These are phyloP conservation scores for Meta bourneti DNA, from an alignment of 2,888 invertebrate species.

Conservation along the genomic window DNA sequence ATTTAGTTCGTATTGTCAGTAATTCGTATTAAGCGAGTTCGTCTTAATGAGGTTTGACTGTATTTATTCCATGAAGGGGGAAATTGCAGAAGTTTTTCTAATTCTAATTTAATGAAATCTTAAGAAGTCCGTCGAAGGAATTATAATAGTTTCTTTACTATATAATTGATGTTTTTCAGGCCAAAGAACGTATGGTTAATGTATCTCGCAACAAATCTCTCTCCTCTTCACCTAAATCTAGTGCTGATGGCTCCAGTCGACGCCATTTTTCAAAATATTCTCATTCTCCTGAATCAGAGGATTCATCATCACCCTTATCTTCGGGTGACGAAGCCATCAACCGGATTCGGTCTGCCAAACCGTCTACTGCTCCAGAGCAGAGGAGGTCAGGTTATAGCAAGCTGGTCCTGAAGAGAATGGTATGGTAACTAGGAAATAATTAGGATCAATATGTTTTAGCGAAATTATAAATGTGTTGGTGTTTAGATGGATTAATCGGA, in stretches of 20 bases:
- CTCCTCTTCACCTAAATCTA: neutral
- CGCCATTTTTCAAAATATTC: conserved; percentile 15
- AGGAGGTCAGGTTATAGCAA: neutral
- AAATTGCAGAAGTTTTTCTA: no score
- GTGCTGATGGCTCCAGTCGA: conserved; percentile 1
- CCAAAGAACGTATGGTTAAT: conserved; percentile 20
- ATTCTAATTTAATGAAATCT: no score
- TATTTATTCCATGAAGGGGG: no score
- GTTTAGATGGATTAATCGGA: no score
- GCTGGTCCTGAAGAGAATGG: conserved; percentile 1
- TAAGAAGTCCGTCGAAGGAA: no score
- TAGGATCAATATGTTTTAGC: no score
- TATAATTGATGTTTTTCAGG: neutral
- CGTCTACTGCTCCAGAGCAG: conserved; percentile 28
- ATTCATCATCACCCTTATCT: neutral
- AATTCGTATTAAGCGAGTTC: no score
- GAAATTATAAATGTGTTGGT: no score
- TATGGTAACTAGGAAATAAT: neutral
- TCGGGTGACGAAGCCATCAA: conserved; percentile 1
- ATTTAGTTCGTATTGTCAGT: no score
- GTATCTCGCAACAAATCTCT: neutral
- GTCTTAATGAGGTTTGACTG: no score
- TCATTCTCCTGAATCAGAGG: neutral
- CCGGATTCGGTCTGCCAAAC: neutral
- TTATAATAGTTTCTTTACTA: no score